Conservation (phyloP, 1,140 invertebrate genomes). For the Uloborus diversus region DNA sequence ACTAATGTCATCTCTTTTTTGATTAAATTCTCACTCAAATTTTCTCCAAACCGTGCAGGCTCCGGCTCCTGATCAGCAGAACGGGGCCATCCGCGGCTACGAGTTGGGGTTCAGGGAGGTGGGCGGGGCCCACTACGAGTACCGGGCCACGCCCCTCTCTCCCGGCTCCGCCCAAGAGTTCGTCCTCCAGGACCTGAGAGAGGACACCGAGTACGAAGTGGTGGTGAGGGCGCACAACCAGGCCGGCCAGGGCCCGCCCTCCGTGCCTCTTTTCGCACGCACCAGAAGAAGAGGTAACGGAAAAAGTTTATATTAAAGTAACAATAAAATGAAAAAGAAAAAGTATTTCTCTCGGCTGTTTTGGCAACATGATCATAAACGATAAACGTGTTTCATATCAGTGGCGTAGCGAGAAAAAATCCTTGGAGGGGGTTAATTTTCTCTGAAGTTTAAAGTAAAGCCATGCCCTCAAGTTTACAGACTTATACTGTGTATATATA, state of each 20-base stretch:
- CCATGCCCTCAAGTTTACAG: no score
- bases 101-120: constrained; percentile 60
- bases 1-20: no score
- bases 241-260: constrained; percentile 66
- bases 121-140: constrained; percentile 20
- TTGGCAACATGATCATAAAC: neutral
- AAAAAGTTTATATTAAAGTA: neutral
- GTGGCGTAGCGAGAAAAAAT: no score
- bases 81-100: constrained; percentile 90
- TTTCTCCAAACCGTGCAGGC: no score
- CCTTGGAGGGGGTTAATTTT: no score
- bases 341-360: neutral
- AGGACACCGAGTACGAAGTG: constrained; percentile 59
- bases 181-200: constrained; percentile 52
- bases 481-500: no score
- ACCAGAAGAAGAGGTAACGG: constrained; percentile 65
- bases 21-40: no score
- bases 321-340: neutral
- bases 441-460: no score
- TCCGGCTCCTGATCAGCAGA: constrained; percentile 87
- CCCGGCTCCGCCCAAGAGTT: constrained; percentile 53
- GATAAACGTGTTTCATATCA: no score
- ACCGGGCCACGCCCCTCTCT: constrained; percentile 25
- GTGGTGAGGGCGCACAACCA: constrained; percentile 60
- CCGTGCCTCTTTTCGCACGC: constrained; percentile 76